Conservation (phyloP, 1,140 invertebrate genomes). For the Saccostrea cuccullata region DNA sequence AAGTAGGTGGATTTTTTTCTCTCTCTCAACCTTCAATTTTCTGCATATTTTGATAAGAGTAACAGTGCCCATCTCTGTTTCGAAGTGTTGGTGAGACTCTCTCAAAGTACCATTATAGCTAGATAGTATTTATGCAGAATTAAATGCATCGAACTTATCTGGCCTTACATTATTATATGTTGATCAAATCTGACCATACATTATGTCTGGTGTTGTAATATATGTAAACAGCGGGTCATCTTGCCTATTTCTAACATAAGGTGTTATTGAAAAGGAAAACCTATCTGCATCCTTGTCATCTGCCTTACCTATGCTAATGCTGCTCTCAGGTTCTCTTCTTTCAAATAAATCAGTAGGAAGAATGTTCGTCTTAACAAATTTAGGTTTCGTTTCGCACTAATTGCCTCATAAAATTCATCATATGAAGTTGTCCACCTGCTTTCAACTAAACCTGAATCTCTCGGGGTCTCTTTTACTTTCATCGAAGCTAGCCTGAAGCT, state of each 20-base stretch:
- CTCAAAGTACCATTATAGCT: background rate
- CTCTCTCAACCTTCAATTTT: too few relatives aligned
- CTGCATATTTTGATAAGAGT: too few relatives aligned
- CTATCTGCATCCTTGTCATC: background rate
- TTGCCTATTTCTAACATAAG: too few relatives aligned
- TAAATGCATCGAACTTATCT: too few relatives aligned
- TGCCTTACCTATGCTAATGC: background rate
- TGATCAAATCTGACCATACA: too few relatives aligned
- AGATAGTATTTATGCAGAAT: background rate
- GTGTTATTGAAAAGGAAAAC: background rate
- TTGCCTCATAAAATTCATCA: background rate
- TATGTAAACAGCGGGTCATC: background rate
- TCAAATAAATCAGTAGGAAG: background rate
- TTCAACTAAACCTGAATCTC: constrained; percentile 9
- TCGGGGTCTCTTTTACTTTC: background rate
- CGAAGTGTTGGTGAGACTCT: background rate
- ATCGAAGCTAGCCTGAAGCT: too few relatives aligned
- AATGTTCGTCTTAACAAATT: background rate
- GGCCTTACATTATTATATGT: too few relatives aligned
- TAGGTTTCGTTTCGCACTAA: background rate
- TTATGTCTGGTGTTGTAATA: too few relatives aligned
- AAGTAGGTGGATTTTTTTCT: too few relatives aligned
- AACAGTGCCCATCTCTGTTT: too few relatives aligned
- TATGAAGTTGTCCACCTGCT: background rate
- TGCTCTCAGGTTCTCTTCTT: too few relatives aligned